Evolutionary conservation across 1,140 invertebrate genomes (phyloP), one percentile per base, ranked within the genome.

Genomic region (Belonocnema kinseyi): DNA sequence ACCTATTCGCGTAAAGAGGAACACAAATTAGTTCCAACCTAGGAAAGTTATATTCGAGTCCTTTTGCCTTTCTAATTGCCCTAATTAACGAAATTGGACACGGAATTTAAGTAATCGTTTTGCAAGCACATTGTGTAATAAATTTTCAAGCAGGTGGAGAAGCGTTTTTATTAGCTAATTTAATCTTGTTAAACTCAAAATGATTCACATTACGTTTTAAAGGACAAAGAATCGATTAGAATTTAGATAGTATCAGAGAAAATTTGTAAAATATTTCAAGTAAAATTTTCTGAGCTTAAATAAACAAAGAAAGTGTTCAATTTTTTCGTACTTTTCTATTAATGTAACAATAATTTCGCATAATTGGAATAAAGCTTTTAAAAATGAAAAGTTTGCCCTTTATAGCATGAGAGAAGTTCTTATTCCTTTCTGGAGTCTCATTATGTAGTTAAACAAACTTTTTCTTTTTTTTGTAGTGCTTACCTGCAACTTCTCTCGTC

Each of bases 401-500:
- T 46, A 46, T 66, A 13, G 61, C 33, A 66, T 16, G 26, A 66
- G 61, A 26, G 12, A 66, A 40, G 61, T 66, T 66, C 40, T 66
- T 26, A n/a, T 40, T n/a, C 33, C 61, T 66, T 40, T 40, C 14
- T 66, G 26, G 16, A 66, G 7, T 33, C 26, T 26, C 19, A 58
- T 66, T 66, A 66, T 66, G 26, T 66, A 40, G 61, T 40, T 40
- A 46, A 66, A 66, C 26, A 33, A 40, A 66, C 61, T 66, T 40
- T 33, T 66, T 66, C 61, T 66, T 40, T 46, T 66, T 66, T 66
- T 66, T 16, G 26, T 66, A 66, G n/a, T 66, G 61, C 61, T 85
- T 88, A 95, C 95, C 94, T 95, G 94, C 95, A 96, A 74, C 93
- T 93, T 71, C 92, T 93, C 84, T 96, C 94, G 82, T 95, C 94